Evolutionary conservation across 2,113 vertebrate species (phyloP).

Genomic region (Epinephelus lanceolatus): DNA sequence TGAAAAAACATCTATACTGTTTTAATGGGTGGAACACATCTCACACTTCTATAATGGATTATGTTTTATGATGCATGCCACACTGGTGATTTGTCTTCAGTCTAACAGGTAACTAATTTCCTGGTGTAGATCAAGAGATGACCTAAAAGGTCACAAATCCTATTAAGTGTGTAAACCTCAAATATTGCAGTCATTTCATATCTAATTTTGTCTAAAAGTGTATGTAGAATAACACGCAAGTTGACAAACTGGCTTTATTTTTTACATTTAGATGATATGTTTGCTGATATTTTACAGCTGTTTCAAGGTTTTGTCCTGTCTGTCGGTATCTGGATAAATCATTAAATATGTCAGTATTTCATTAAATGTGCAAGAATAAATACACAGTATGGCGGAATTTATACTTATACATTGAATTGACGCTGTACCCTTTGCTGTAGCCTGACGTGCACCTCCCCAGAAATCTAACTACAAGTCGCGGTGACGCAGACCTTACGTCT

Average conservation of each 20-base stretch:
- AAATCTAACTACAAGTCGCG: too few species aligned
- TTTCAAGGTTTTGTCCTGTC: not conserved
- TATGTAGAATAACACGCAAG: not conserved
- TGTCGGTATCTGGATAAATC: not conserved
- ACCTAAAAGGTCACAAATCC: not conserved
- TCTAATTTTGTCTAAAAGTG: not conserved
- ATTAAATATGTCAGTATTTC: not conserved
- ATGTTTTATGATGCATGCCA: not conserved
- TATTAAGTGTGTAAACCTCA: not conserved
- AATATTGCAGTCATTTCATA: not conserved
- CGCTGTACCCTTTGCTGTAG: too few species aligned
- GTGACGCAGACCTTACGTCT: too few species aligned
- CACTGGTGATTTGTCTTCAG: not conserved
- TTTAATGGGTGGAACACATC: not conserved
- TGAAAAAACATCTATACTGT: not conserved
- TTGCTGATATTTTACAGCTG: not conserved
- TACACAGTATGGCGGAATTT: not conserved
- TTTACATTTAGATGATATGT: not conserved
- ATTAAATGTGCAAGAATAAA: not conserved
- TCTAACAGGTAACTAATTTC: not conserved
- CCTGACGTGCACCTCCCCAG: too few species aligned
- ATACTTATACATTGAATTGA: too few species aligned
- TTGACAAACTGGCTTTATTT: too few species aligned
- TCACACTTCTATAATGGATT: not conserved
- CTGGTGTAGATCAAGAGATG: conserved; percentile 1